Conservation (phyloP, 1,140 invertebrate genomes). For the Zaprionus lachaisei region DNA sequence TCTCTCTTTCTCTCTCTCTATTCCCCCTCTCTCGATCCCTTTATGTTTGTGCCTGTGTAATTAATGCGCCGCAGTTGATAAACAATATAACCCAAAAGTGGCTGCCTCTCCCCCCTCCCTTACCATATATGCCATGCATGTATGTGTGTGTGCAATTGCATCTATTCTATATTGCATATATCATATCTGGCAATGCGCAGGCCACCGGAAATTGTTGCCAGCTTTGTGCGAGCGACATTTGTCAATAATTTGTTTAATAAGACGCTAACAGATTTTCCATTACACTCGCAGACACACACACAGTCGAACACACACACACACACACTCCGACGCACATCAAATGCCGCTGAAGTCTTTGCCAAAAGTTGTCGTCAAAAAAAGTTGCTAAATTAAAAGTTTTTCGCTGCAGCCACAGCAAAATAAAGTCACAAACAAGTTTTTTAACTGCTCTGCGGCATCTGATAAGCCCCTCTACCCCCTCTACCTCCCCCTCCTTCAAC, state of each 20-base stretch:
- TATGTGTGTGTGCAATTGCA: not conserved
- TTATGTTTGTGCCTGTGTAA: conserved; percentile 41
- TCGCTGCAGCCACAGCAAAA: conserved; percentile 31
- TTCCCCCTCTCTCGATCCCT: not conserved
- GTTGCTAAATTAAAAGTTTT: conserved; percentile 54
- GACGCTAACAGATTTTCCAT: conserved; percentile 22
- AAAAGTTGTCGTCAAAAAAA: conserved; percentile 29
- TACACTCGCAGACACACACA: conserved; percentile 16
- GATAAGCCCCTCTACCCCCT: not conserved
- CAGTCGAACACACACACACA: not conserved
- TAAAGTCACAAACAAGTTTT: conserved; percentile 44
- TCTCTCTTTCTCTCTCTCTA: not conserved
- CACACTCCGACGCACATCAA: not conserved
- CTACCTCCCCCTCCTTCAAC: not conserved
- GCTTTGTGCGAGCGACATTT: conserved; percentile 6
- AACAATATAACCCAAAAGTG: conserved; percentile 25
- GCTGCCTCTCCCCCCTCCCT: not conserved
- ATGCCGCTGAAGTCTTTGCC: conserved; percentile 14
- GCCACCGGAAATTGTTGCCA: not conserved
- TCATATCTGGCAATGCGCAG: not conserved
- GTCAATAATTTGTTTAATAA: conserved; percentile 42
- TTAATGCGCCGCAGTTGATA: conserved; percentile 46
- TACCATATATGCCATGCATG: not conserved
- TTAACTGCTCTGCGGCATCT: conserved; percentile 23
- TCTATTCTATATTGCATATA: not conserved